Evolutionary conservation across 2,113 vertebrate genomes (phyloP), one percentile per base, ranked within the genome.

Genomic region (Eonycteris spelaea): DNA sequence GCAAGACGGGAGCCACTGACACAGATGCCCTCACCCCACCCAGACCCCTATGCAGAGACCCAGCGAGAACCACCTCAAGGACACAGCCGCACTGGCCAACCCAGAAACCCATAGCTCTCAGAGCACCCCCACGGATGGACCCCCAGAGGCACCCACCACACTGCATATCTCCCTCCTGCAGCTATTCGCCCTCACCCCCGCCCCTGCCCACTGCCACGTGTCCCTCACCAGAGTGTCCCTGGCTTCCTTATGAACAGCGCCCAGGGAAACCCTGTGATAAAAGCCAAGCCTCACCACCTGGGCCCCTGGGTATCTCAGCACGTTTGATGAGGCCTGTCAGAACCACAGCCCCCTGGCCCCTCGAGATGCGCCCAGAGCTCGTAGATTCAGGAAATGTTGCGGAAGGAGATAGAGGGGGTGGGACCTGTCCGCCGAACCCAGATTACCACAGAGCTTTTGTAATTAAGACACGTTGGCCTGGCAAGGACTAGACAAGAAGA

Each of bases 241-340:
- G 92, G 48, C 10, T 18, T 78, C 70, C 43, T 38, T 84, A 67
- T 43, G 35, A 19, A 3, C n/a, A 68, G 45, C 15, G 4, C 63
- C 63, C 28, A 63, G 53, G 53, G 22, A 83, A 61, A 35, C n/a
- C 22, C 86, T 33, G 16, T 19, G 33, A 61, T 24, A 6, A 73
- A 84, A 53, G 21, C 12, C 0, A 2, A 51, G 22, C 48, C 18
- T 53, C 7, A 33, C 26, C 24, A 2, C 22, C 1, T 0, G 1
- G 53, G 1, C 18, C 61, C 30, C 51, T 15, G 51, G 51, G 16
- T 51, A 51, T 14, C 51, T 51, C 51, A 51, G 16, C 51, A 51
- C 51, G 16, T 51, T 2, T 1, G 6, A 8, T 15, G 30, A 67
- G 43, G 14, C 16, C 33, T 35, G 24, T 33, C 26, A 33, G 38